phyloP scores from a whole-genome alignment of 92 coral and sea anemone species.

The Epizoanthus stellaris region DNA sequence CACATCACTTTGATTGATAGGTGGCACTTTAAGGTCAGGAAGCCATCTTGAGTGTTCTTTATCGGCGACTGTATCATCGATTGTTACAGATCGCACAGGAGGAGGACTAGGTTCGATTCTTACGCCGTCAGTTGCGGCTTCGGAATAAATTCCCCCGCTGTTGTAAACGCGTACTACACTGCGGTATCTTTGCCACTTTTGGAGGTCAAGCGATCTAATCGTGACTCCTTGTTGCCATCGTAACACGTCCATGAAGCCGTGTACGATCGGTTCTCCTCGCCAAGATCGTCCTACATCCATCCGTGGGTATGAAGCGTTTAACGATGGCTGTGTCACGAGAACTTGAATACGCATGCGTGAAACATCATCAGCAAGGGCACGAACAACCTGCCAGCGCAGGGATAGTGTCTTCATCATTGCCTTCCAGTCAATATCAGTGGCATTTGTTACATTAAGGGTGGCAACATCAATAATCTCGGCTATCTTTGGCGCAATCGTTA shows the following conservation, averaged over 20 bases:
- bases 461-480: slow-evolving; percentile 66
- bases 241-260: slow-evolving; percentile 73
- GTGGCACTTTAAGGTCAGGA: slow-evolving; percentile 73
- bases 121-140: slow-evolving; percentile 82
- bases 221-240: slow-evolving; percentile 70
- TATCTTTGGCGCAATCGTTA: slow-evolving; percentile 75
- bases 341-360: slow-evolving; percentile 86
- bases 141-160: slow-evolving; percentile 73
- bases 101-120: slow-evolving; percentile 84
- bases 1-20: slow-evolving; percentile 55
- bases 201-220: slow-evolving; percentile 61
- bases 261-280: slow-evolving; percentile 88
- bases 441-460: slow-evolving; percentile 44
- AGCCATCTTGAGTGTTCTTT: slow-evolving; percentile 84
- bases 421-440: slow-evolving; percentile 87
- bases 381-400: slow-evolving; percentile 79
- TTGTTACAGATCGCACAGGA: slow-evolving; percentile 57
- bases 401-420: slow-evolving; percentile 76
- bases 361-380: slow-evolving; percentile 61
- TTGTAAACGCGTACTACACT: slow-evolving; percentile 83
- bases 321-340: slow-evolving; percentile 73
- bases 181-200: slow-evolving; percentile 82
- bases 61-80: slow-evolving; percentile 74
- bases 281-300: slow-evolving; percentile 62
- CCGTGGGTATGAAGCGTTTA: slow-evolving; percentile 65